A percentile compares a stretch with the other conserved stretches of the same genome.
Evolutionary conservation across 2,888 invertebrate genomes (phyloP).

Genomic region (Drosophila lacicola): DNA sequence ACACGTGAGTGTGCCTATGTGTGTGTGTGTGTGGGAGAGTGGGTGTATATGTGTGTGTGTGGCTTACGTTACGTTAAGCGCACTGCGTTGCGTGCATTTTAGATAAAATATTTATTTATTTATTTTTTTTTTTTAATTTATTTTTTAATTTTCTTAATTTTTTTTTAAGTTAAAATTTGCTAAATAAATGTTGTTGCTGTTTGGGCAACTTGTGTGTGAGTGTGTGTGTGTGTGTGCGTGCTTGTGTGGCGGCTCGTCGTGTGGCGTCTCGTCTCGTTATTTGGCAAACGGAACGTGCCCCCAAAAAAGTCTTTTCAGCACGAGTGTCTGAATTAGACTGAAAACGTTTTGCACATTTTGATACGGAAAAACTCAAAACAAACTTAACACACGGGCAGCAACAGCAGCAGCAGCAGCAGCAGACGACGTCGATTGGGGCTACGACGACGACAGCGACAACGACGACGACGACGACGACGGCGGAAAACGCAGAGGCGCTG

Average conservation of each 20-base stretch:
- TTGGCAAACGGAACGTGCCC: slow-evolving; percentile 71
- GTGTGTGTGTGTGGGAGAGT: slow-evolving; percentile 3
- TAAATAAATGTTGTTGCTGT: slow-evolving; percentile 6
- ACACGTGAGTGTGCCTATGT: slow-evolving; percentile 22
- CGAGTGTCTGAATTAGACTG: slow-evolving; percentile 85
- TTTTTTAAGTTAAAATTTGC: not conserved
- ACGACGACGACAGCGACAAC: slow-evolving; percentile 43
- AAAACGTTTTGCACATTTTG: slow-evolving; percentile 85
- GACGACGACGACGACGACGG: slow-evolving; percentile 67
- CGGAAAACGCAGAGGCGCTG: slow-evolving; percentile 60
- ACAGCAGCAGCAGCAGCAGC: slow-evolving; percentile 46
- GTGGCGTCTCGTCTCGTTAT: slow-evolving; percentile 21
- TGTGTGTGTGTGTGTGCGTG: slow-evolving; percentile 31
- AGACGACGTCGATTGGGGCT: slow-evolving; percentile 31
- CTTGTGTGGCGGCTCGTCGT: slow-evolving; percentile 28
- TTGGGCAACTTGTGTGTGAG: slow-evolving; percentile 22
- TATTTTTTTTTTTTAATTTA: slow-evolving; percentile 1
- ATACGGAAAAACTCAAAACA: slow-evolving; percentile 85
- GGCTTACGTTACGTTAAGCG: slow-evolving; percentile 62
- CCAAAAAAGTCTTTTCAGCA: slow-evolving; percentile 85
- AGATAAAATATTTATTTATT: not conserved
- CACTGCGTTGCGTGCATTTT: slow-evolving; percentile 50
- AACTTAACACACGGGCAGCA: slow-evolving; percentile 66
- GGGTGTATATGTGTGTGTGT: slow-evolving; percentile 8
- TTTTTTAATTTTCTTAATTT: not conserved